Percentiles rank a stretch among this genome's conserved stretches.
Conservation (phyloP, 2,113 vertebrate species). For the Bambusicola thoracicus region DNA sequence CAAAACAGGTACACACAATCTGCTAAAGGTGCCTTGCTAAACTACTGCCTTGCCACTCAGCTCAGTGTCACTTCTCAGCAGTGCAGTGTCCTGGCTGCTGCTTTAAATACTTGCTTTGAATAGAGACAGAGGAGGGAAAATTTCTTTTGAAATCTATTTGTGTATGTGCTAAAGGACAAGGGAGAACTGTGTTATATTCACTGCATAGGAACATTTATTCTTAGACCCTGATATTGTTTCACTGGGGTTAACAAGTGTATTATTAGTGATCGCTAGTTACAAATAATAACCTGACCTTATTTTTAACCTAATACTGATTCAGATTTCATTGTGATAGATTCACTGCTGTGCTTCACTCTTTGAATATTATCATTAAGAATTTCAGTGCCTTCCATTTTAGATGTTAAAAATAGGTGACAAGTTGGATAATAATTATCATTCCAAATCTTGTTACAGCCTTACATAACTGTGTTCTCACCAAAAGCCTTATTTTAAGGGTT, state of each 20-base stretch:
- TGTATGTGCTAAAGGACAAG: conserved; percentile 29
- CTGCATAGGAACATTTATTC: conserved; percentile 9
- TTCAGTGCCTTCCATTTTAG: conserved; percentile 32
- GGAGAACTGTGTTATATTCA: not conserved
- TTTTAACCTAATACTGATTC: conserved; percentile 51
- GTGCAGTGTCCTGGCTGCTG: not conserved
- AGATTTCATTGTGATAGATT: conserved; percentile 9
- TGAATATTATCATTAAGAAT: conserved; percentile 46
- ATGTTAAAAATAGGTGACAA: conserved; percentile 66
- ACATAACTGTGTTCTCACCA: conserved; percentile 61
- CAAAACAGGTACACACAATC: not conserved
- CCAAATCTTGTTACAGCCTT: conserved; percentile 49
- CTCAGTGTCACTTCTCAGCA: not conserved
- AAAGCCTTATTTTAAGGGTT: conserved; percentile 70
- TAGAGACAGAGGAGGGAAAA: not conserved
- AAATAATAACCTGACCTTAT: conserved; percentile 52
- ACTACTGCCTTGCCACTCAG: not conserved
- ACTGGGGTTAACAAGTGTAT: not conserved
- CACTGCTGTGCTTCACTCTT: conserved; percentile 19
- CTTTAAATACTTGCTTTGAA: not conserved
- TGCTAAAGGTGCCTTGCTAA: not conserved
- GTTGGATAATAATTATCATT: conserved; percentile 59
- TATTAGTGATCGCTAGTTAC: conserved; percentile 49
- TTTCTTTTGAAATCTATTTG: conserved; percentile 18
- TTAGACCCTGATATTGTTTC: not conserved